phyloP scores from a whole-genome alignment of 2,888 invertebrate species.

The Lepidochitona cinerea region DNA sequence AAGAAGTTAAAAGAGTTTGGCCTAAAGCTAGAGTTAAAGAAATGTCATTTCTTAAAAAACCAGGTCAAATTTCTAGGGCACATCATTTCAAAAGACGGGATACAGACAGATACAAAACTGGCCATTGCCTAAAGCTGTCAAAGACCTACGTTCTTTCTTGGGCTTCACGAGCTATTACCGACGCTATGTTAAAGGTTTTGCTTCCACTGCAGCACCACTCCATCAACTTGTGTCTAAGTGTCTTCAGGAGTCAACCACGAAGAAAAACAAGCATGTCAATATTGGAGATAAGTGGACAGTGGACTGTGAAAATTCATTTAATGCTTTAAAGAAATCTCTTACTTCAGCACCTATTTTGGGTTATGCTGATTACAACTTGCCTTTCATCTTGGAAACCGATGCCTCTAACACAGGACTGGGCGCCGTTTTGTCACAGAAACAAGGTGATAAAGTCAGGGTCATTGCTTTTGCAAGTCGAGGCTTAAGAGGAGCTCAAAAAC shows the following conservation, averaged over 20 bases:
- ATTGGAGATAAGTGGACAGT: neutral
- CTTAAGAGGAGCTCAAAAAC: constrained; percentile 1
- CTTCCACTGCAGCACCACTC: neutral
- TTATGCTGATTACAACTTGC: neutral
- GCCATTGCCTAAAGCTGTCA: neutral
- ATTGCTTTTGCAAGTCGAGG: constrained; percentile 15
- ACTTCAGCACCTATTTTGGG: constrained; percentile 4
- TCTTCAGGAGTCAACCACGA: neutral
- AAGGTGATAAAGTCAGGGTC: constrained; percentile 1
- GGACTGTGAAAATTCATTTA: constrained; percentile 1
- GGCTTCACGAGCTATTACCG: constrained; percentile 5
- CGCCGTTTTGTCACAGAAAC: constrained; percentile 9
- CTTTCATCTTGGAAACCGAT: constrained; percentile 8
- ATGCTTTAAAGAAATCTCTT: neutral
- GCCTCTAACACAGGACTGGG: neutral
- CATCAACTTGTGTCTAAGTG: neutral
- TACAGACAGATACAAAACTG: neutral
- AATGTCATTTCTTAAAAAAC: constrained; percentile 1
- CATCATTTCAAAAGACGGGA: constrained; percentile 1
- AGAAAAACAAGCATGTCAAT: neutral
- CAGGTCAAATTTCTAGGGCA: constrained; percentile 1
- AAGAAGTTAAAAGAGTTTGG: constrained; percentile 4
- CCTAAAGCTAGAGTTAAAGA: constrained; percentile 1
- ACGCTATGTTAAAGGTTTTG: constrained; percentile 3
- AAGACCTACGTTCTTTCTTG: constrained; percentile 7